Evolutionary conservation across 2,113 vertebrate genomes (phyloP), one percentile per base, ranked within the genome.

Genomic region (Chionodraco myersi): DNA sequence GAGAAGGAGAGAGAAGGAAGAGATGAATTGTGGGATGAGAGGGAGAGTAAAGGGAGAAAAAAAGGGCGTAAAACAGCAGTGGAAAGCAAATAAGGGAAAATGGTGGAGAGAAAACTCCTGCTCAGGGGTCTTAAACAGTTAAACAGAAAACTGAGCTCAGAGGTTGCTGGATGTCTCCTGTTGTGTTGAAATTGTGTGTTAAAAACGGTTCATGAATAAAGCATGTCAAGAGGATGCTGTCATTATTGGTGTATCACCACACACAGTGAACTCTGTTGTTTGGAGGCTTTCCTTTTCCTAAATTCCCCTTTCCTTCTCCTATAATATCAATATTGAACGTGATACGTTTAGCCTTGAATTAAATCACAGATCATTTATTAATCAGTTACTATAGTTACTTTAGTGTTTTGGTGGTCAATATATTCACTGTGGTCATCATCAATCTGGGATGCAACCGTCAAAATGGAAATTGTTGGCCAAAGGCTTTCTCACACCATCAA

Each of bases 111-210:
- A 56, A 61, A 49, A 62, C 52, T 66, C 36, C 60, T 63, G 69
- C 66, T 85, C 76, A 77, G 56, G 69, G 70, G 77, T 80, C 77
- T 84, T 72, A 90, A 87, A 84, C 73, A 72, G 80, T 86, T 78
- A 76, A 86, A 83, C 49, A 77, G 60, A 60, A 63, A 82, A 73
- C 57, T 59, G 64, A 76, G 86, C 76, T 64, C 21, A 79, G 67
- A 89, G 58, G 75, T 86, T 54, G 81, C 53, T 75, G 62, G 71
- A 86, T 75, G 72, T 81, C 72, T 88, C 84, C 84, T 86, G 86
- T 80, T 88, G 69, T 82, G 79, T 82, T 79, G 78, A 75, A 76
- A 58, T 77, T 80, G 52, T 75, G 70, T 77, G 26, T 88, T 88
- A 60, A 79, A 83, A 62, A 53, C 36, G 71, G 18, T 65, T 86